phyloP scores from a whole-genome alignment of 2,888 invertebrate species.

The Lasioglossum calceatum region DNA sequence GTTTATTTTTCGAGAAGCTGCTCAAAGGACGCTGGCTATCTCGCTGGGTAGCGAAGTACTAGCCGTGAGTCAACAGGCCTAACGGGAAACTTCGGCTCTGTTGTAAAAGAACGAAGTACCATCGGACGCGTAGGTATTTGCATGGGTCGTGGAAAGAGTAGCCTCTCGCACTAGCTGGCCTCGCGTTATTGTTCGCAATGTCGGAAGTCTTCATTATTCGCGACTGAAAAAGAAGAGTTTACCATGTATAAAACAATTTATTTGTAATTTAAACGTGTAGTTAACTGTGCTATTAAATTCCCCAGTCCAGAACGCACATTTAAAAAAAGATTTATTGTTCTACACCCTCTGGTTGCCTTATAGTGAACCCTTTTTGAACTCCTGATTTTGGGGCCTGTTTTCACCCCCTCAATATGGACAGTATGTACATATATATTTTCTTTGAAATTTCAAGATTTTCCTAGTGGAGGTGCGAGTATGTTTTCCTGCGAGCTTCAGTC shows the following conservation, averaged over 20 bases:
- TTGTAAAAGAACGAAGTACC: slow-evolving; percentile 41
- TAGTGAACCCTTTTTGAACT: not conserved
- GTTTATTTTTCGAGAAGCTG: slow-evolving; percentile 3
- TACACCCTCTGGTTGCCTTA: not conserved
- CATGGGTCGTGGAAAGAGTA: slow-evolving; percentile 31
- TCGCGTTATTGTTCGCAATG: not conserved
- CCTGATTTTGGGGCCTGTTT: not conserved
- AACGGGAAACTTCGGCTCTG: slow-evolving; percentile 55
- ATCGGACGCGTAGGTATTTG: slow-evolving; percentile 30
- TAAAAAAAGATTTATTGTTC: not conserved
- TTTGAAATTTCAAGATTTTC: not conserved
- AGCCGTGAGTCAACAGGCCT: slow-evolving; percentile 54
- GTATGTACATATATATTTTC: not conserved
- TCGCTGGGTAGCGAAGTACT: slow-evolving; percentile 26
- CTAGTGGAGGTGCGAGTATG: not conserved
- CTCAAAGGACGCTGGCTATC: slow-evolving; percentile 38
- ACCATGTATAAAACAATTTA: not conserved
- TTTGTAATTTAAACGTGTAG: not conserved
- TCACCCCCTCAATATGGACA: not conserved
- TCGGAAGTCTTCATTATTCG: not conserved
- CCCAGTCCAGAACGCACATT: not conserved
- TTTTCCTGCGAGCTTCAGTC: not conserved
- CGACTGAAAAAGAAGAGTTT: not conserved
- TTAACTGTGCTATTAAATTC: not conserved
- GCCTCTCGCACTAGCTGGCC: not conserved